phyloP scores from a whole-genome alignment of 2,888 invertebrate genomes.

The Caenorhabditis sp. region DNA sequence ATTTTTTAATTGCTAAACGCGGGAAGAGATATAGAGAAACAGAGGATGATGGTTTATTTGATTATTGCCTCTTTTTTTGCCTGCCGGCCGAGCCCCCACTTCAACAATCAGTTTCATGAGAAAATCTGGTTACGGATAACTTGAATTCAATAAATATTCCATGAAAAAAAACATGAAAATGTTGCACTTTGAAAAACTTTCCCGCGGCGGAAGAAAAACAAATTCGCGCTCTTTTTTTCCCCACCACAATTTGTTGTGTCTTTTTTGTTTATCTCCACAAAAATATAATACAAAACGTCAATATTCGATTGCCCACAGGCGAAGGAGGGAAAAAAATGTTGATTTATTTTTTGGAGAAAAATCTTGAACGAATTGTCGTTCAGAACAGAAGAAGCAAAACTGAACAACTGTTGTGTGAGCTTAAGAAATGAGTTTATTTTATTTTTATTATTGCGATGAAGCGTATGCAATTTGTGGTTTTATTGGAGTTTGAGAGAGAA shows the following conservation, averaged over 20 bases:
- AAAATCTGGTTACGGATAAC: not conserved
- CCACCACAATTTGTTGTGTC: not conserved
- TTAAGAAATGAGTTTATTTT: not conserved
- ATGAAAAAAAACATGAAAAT: not conserved
- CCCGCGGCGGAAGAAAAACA: not conserved
- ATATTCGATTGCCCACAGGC: not conserved
- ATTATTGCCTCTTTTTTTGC: too few relatives aligned
- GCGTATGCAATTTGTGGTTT: not conserved
- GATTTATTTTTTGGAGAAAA: not conserved
- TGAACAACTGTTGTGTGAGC: not conserved
- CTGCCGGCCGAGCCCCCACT: too few relatives aligned
- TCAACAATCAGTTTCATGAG: not conserved
- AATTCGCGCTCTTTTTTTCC: not conserved
- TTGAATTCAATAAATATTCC: not conserved
- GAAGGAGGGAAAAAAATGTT: not conserved
- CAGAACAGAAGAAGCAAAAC: not conserved
- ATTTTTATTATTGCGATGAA: not conserved
- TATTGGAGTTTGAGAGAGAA: not conserved
- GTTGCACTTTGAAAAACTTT: not conserved
- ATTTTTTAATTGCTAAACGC: not conserved
- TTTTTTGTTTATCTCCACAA: not conserved
- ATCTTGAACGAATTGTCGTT: not conserved
- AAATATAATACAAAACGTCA: not conserved
- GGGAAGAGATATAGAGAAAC: too few relatives aligned
- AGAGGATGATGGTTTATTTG: too few relatives aligned